Evolutionary conservation across 30 jellyfish, hydroid and myxozoan genomes (phyloP), one percentile per base, ranked within the genome.

Genomic region (Pseudorhiza aurosa): DNA sequence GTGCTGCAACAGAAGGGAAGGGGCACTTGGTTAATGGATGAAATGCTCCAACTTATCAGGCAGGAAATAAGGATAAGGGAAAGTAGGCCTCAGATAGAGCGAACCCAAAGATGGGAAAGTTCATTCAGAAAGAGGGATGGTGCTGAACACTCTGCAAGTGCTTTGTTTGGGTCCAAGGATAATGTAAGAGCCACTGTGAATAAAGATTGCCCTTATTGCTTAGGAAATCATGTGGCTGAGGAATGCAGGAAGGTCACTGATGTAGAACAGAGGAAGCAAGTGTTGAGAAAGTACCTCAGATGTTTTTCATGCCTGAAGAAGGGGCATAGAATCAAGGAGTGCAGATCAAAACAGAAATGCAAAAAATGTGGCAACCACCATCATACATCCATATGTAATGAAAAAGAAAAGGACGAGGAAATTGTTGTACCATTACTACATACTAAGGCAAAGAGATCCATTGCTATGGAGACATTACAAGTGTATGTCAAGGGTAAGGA

Each of bases 1-100:
- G 64, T 67, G 17, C 81, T 67, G 12, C 81, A 67, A 39, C 63
- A 39, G 40, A 67, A 39, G 64, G 31, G 19, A 37, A 31, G 44
- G 36, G 81, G 40, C 39, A 18, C 9, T 19, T 67, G 81, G 81
- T 33, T n/a, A 15, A 67, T 67, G 81, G 81, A 67, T 67, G 32
- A 67, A 37, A 31, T 67, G 65, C 81, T 67, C 37, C 50, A 22
- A 71, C 53, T 51, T n/a, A n/a, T 71, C 29, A n/a, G 22, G 33
- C 25, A 71, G 47, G 75, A 71, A 33, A 71, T 71, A 24, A 71
- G 29, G 50, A 51, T 71, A 25, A 47, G 85, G 50, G 85, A 71
- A 51, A 17, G 35, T 17, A 56, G 31, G 31, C 58, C 58, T 22
- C 77, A 64, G n/a, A n/a, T n/a, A n/a, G n/a, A n/a, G n/a, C n/a